A percentile compares a stretch with the other conserved stretches of the same genome.
phyloP scores from a whole-genome alignment of 1,140 invertebrate species.

The Heliothis virescens region DNA sequence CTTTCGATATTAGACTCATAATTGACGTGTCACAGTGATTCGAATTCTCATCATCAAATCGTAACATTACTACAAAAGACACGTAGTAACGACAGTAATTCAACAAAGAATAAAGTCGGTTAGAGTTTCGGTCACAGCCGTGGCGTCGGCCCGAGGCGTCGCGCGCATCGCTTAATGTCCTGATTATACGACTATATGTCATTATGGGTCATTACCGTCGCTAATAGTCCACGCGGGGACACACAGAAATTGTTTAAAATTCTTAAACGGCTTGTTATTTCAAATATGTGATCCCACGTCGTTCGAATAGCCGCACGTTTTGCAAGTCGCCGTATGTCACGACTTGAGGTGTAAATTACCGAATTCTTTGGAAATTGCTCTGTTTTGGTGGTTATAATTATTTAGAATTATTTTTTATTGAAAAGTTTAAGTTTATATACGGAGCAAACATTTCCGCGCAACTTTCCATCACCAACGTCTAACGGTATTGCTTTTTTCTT shows the following conservation, averaged over 20 bases:
- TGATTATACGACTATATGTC: conserved; percentile 73
- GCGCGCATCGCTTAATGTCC: conserved; percentile 64
- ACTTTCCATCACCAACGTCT: too few relatives aligned
- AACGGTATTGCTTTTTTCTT: too few relatives aligned
- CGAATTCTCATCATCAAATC: background rate
- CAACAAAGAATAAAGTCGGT: conserved; percentile 24
- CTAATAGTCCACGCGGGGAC: conserved; percentile 77
- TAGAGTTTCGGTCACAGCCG: conserved; percentile 8
- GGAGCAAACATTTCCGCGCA: too few relatives aligned
- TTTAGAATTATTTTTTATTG: background rate
- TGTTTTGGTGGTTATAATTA: background rate
- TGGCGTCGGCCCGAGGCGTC: conserved; percentile 55
- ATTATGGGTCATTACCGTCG: conserved; percentile 79
- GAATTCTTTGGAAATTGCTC: conserved; percentile 23
- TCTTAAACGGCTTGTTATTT: conserved; percentile 67
- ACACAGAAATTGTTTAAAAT: conserved; percentile 73
- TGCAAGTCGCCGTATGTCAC: conserved; percentile 33
- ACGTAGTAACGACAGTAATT: conserved; percentile 13
- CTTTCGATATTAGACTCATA: background rate
- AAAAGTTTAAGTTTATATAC: too few relatives aligned
- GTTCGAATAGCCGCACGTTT: conserved; percentile 40
- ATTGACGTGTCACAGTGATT: background rate
- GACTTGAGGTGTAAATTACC: conserved; percentile 18
- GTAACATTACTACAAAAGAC: background rate
- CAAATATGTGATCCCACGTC: conserved; percentile 69